Evolutionary conservation across 35 echinoderm and acorn worm genomes (phyloP), one percentile per base, ranked within the genome.

Genomic region (Lytechinus variegatus): DNA sequence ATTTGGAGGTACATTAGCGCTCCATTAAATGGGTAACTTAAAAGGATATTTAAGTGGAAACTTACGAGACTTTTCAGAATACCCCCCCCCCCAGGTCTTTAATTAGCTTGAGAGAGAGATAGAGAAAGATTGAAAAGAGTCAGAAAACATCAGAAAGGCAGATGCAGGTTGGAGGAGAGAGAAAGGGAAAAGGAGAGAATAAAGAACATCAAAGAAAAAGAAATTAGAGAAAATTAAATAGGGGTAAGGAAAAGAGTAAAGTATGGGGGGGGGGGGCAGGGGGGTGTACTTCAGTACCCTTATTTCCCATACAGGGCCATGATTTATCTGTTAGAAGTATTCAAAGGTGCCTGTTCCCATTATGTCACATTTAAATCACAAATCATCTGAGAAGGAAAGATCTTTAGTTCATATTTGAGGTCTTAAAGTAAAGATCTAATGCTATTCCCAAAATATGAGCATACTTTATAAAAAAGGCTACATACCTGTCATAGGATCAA

Each of bases 401-500:
- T 53, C 33, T 44, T 44, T 0, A 71, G n/a, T 24, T 79, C 3
- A n/a, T 79, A n/a, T 19, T 24, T 79, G 14, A 24, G n/a, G n/a
- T 79, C 19, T 14, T n/a, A 24, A 16, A 24, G 66, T n/a, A 24
- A 16, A 24, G 66, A 79, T 16, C 7, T 7, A 8, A n/a, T n/a
- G 66, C 3, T 79, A 79, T 79, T 7, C 66, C 24, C 4, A 5
- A 2, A 79, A 79, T 24, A 79, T 5, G 8, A n/a, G 19, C 66
- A 79, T 8, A 7, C 33, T 24, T 24, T 79, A n/a, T n/a, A 0
- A 24, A 79, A n/a, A 79, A 79, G n/a, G 19, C 1, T n/a, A 72
- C 58, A 4, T 14, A 95, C 95, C 95, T 95, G 95, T 95, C 95
- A 95, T 95, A 8, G 95, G 95, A 53, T 95, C 95, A 33, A 95